Evolutionary conservation across 64 coral and sea anemone species (phyloP).

Genomic region (Stichodactyla mertensii): DNA sequence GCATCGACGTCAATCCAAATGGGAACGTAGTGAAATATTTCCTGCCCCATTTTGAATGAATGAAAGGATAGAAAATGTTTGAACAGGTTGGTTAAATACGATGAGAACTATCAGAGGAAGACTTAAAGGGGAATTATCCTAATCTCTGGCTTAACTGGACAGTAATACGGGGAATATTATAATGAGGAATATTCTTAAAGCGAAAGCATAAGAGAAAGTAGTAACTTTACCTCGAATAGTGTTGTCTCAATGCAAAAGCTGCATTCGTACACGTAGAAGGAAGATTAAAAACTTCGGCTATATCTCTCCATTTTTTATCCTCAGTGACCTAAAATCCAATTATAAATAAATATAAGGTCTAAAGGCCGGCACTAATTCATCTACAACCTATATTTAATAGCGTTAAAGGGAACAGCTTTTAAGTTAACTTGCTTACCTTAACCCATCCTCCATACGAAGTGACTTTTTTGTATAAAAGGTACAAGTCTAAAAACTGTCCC

Average conservation of each 20-base stretch:
- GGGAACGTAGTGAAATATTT: not conserved
- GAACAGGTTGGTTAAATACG: not conserved
- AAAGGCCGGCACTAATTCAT: not conserved
- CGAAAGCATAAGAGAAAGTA: conserved; percentile 7
- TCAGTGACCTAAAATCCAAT: conserved; percentile 85
- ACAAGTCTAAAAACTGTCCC: conserved; percentile 90
- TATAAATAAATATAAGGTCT: not conserved
- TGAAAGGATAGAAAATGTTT: not conserved
- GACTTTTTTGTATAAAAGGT: conserved; percentile 95
- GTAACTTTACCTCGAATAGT: conserved; percentile 77
- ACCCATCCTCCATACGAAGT: conserved; percentile 90
- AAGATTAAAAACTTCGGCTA: conserved; percentile 95
- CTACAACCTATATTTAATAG: conserved; percentile 7
- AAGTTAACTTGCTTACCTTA: conserved; percentile 52
- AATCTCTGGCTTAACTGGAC: not conserved
- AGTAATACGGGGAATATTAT: not conserved
- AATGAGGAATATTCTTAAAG: not conserved
- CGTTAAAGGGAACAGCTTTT: not conserved
- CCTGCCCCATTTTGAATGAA: not conserved
- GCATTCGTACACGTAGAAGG: conserved; percentile 95
- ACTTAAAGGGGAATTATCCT: not conserved
- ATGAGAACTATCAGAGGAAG: not conserved
- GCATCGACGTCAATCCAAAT: not conserved
- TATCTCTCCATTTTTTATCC: conserved; percentile 87
- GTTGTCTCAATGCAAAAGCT: conserved; percentile 94